phyloP scores from a whole-genome alignment of 53 echinoderm and acorn worm genomes.

The Zoroaster sp. region DNA sequence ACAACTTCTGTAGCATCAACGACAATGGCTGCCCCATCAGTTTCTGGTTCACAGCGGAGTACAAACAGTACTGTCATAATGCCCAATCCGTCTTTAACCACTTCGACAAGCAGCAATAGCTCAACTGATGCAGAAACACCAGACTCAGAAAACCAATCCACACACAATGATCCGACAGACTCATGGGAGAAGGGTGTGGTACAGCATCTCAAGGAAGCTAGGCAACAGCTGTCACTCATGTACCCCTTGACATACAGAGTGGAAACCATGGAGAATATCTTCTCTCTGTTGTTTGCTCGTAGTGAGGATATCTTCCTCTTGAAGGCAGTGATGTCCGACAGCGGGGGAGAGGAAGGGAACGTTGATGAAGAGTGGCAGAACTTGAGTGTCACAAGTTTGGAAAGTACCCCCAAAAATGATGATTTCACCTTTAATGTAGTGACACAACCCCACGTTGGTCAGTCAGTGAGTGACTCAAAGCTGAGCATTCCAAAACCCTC shows the following conservation, averaged over 20 bases:
- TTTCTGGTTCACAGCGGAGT: neutral
- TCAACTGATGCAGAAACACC: neutral
- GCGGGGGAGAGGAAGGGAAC: conserved; percentile 84
- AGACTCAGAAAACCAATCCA: neutral
- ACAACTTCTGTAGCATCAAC: neutral
- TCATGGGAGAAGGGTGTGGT: conserved; percentile 55
- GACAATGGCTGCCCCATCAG: neutral
- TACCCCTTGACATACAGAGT: conserved; percentile 87
- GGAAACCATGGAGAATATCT: conserved; percentile 88
- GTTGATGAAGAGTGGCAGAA: conserved; percentile 84
- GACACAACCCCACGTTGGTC: neutral
- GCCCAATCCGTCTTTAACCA: neutral
- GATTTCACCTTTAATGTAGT: neutral
- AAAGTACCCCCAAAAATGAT: conserved; percentile 53
- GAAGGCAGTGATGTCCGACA: conserved; percentile 59
- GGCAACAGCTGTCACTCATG: conserved; percentile 60
- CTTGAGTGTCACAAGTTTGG: conserved; percentile 76
- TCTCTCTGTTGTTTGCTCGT: conserved; percentile 85
- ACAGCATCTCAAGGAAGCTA: conserved; percentile 51
- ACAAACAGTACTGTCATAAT: neutral
- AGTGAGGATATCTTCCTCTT: conserved; percentile 57
- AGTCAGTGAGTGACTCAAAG: conserved; percentile 8
- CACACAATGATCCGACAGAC: neutral
- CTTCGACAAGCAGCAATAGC: neutral
- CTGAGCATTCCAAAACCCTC: neutral